Evolutionary conservation across 2,888 invertebrate genomes (phyloP).

Genomic region (Cyaniris semiargus): DNA sequence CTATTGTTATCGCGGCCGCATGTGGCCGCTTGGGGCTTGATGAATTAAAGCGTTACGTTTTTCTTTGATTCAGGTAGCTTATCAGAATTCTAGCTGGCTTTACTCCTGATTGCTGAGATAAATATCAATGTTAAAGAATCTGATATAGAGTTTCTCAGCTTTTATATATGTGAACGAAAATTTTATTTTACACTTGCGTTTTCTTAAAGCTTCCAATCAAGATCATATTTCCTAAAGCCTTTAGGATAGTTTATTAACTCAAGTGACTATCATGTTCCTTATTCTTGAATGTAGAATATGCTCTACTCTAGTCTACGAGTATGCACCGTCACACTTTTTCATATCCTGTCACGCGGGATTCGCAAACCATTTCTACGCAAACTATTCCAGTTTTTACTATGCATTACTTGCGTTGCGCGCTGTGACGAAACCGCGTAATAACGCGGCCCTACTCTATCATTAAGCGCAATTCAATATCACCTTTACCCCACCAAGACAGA

Average conservation of each 20-base stretch:
- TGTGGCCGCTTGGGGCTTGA: too few relatives aligned
- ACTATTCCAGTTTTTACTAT: conserved; percentile 48
- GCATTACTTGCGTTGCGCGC: conserved; percentile 45
- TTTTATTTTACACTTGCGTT: too few relatives aligned
- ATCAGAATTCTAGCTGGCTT: background rate
- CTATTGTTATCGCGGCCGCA: too few relatives aligned
- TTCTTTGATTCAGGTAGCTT: background rate
- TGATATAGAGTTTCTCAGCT: too few relatives aligned
- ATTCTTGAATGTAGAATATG: background rate
- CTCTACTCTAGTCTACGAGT: background rate
- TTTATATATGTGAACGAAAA: too few relatives aligned
- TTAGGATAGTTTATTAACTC: background rate
- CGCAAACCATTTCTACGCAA: conserved; percentile 63
- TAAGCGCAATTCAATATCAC: conserved; percentile 47
- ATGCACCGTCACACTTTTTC: conserved; percentile 8
- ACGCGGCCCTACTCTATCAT: conserved; percentile 58
- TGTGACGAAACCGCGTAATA: conserved; percentile 62
- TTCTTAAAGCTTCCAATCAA: background rate
- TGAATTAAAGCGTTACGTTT: background rate
- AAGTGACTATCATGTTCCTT: background rate
- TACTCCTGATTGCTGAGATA: background rate
- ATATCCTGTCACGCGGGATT: conserved; percentile 43
- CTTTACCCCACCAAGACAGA: conserved; percentile 50
- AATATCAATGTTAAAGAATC: too few relatives aligned
- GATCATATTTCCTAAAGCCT: background rate